A percentile compares a stretch with the other conserved stretches of the same genome.
phyloP scores from a whole-genome alignment of 2,797 vertebrate genomes.

The Hemitrygon akajei region DNA sequence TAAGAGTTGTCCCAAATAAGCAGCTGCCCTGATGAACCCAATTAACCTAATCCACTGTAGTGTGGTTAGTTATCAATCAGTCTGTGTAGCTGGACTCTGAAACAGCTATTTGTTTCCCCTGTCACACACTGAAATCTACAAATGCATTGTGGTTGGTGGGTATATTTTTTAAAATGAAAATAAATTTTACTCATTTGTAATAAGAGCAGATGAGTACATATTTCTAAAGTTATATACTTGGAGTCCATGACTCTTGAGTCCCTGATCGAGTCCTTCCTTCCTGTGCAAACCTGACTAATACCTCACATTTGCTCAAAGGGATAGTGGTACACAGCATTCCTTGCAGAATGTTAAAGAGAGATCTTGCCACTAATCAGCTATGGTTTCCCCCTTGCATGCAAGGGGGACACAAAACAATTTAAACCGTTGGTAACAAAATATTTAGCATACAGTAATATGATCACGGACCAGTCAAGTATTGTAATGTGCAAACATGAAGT shows the following conservation, averaged over 20 bases:
- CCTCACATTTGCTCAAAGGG: background rate
- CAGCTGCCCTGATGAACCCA: no score
- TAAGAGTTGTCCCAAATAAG: no score
- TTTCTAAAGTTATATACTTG: background rate
- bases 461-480: background rate
- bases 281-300: background rate
- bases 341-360: background rate
- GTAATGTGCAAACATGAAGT: conserved; percentile 1
- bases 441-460: conserved; percentile 1
- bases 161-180: background rate
- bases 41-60: background rate
- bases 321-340: background rate
- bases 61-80: background rate
- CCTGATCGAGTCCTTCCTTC: background rate
- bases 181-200: background rate
- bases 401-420: background rate
- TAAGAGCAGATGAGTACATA: background rate
- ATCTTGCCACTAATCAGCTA: background rate
- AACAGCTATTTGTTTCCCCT: background rate
- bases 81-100: background rate
- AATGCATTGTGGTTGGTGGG: background rate
- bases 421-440: conserved; percentile 6
- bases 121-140: background rate
- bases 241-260: background rate
- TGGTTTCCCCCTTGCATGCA: background rate